A percentile compares a stretch with the other conserved stretches of the same genome.
Conservation (phyloP, 2,888 invertebrate species). For the Cheilosia urbana region DNA sequence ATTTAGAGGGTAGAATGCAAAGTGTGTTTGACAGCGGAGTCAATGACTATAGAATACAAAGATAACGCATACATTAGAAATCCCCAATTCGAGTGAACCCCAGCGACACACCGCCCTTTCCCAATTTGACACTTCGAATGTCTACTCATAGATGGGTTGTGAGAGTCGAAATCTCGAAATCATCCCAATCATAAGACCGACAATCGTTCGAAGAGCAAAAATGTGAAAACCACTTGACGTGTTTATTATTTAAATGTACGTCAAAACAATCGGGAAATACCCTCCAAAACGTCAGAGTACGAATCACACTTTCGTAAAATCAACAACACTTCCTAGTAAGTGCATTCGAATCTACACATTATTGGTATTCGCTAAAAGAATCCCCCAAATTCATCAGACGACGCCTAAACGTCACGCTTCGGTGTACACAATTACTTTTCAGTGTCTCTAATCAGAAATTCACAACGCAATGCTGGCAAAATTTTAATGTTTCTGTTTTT, state of each 20-base stretch:
- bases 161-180: no score
- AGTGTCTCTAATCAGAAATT: slow-evolving; percentile 46
- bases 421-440: background rate
- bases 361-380: slow-evolving; percentile 6
- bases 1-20: no score
- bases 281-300: background rate
- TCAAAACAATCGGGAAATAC: slow-evolving; percentile 9
- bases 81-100: no score
- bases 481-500: slow-evolving; percentile 30
- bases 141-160: no score
- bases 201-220: no score
- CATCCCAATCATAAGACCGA: no score
- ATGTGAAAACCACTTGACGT: no score
- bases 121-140: no score
- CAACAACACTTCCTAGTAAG: slow-evolving; percentile 6
- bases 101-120: no score
- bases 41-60: no score
- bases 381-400: slow-evolving; percentile 1
- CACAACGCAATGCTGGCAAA: slow-evolving; percentile 33
- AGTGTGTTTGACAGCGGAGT: background rate
- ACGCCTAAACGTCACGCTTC: background rate
- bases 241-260: background rate
- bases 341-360: slow-evolving; percentile 1
- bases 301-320: background rate
- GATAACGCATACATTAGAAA: no score